Evolutionary conservation across 2,113 vertebrate genomes (phyloP), one percentile per base, ranked within the genome.

Genomic region (Sprattus sprattus): DNA sequence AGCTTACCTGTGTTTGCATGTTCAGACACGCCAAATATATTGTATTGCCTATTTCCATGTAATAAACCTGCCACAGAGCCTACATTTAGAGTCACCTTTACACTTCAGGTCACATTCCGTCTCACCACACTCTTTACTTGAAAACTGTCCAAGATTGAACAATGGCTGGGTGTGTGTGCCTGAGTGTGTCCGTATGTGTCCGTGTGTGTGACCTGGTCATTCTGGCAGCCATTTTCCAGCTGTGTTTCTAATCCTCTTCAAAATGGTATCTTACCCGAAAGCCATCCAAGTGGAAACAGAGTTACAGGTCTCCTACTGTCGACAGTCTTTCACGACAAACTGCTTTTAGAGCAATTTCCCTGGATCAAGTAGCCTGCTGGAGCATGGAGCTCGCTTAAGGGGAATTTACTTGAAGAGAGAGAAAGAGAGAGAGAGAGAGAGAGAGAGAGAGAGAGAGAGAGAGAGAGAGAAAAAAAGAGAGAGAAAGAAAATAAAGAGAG

Each of bases 191-290:
- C 49, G 1, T 1, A 8, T 85, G 16, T 39, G 10, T 60, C n/a
- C 3, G 47, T 85, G 39, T 85, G 50, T 45, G 78, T 81, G 32
- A 16, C 44, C 22, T 82, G 52, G 82, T 54, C 82, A 54, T 44
- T 25, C 50, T 18, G 54, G 44, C 54, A 67, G 64, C 64, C 64
- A 67, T 67, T 67, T 67, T 67, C 64, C 64, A 67, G 64, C 64
- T 28, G n/a, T 25, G 64, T 28, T 7, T 67, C 25, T 67, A 67
- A 67, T 28, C 64, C 25, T 25, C n/a, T 67, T 67, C 25, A 67
- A 67, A 67, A 67, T 67, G 64, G 64, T 67, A 67, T 67, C 64
- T 67, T n/a, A 67, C 64, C n/a, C 2, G n/a, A 25, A 1, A 67
- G 10, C 9, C 64, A 67, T 9, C 13, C n/a, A 67, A 67, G n/a